Evolutionary conservation across 2,113 vertebrate species (phyloP).

Genomic region (Pangasianodon gigas): DNA sequence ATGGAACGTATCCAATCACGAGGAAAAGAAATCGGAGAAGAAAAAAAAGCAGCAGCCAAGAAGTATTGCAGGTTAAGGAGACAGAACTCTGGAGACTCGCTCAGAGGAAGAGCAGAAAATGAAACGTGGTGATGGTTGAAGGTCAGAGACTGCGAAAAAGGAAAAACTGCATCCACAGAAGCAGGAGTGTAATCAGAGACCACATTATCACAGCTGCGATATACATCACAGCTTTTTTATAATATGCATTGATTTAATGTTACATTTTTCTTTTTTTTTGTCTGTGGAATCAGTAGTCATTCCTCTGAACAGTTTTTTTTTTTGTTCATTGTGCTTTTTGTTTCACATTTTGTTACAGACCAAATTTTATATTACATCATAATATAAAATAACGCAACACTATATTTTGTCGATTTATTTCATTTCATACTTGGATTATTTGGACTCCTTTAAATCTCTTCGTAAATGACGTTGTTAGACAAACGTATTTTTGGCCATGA

Average conservation of each 20-base stretch:
- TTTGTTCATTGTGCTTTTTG: background rate
- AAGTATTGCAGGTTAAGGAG: slow-evolving; percentile 15
- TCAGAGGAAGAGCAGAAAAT: slow-evolving; percentile 27
- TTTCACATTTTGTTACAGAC: background rate
- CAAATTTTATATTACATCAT: no score
- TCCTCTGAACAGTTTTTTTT: background rate
- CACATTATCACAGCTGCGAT: slow-evolving; percentile 4
- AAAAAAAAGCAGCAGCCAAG: background rate
- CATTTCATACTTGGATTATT: no score
- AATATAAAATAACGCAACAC: no score
- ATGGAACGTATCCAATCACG: background rate
- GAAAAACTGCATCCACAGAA: slow-evolving; percentile 33
- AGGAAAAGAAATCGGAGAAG: slow-evolving; percentile 1
- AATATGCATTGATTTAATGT: background rate
- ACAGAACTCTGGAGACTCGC: slow-evolving; percentile 13
- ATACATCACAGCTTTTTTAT: background rate
- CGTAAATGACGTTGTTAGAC: no score
- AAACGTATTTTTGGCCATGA: no score
- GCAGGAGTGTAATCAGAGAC: background rate
- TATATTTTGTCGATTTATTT: no score
- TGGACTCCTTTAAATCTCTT: no score
- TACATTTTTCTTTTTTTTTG: background rate
- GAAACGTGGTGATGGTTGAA: slow-evolving; percentile 20
- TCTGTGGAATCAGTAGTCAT: background rate
- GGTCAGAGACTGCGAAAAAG: slow-evolving; percentile 21